These are phyloP conservation scores for Nyctibius grandis DNA, from an alignment of 2,797 vertebrate genomes.

Conservation along the genomic window DNA sequence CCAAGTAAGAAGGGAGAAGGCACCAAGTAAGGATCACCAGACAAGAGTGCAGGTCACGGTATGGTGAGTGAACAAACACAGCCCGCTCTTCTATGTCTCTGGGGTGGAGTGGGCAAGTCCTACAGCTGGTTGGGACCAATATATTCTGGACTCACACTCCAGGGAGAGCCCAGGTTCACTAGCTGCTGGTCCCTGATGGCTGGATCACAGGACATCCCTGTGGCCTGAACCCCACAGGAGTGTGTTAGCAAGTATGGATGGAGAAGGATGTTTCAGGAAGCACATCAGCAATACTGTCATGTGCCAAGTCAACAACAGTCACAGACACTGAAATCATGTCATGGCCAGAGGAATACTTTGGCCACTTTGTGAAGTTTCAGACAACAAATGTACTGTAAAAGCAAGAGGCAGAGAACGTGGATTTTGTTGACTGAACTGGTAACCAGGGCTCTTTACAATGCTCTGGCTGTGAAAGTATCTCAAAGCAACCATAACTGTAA, in stretches of 20 bases:
- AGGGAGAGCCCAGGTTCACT: not conserved
- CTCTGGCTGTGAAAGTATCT: not conserved
- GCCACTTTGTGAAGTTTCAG: not conserved
- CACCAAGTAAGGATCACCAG: not conserved
- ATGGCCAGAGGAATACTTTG: not conserved
- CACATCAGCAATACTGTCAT: not conserved
- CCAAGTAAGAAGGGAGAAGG: not conserved
- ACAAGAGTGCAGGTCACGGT: not conserved
- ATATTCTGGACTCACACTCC: not conserved
- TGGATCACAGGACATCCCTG: not conserved
- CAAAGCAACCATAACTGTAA: not conserved
- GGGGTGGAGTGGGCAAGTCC: not conserved
- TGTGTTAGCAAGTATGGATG: not conserved
- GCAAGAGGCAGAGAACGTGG: not conserved
- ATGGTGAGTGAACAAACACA: not conserved
- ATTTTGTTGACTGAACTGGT: not conserved
- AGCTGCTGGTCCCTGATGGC: not conserved
- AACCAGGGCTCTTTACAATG: not conserved
- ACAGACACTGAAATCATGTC: not conserved
- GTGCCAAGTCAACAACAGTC: not conserved
- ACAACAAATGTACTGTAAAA: not conserved
- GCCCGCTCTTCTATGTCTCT: not conserved
- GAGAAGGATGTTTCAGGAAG: not conserved
- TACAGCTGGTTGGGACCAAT: not conserved
- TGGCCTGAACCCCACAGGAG: not conserved